Percentiles rank a stretch among this genome's conserved stretches.
phyloP scores from a whole-genome alignment of 64 coral and sea anemone genomes.

The Actinia tenebrosa region DNA sequence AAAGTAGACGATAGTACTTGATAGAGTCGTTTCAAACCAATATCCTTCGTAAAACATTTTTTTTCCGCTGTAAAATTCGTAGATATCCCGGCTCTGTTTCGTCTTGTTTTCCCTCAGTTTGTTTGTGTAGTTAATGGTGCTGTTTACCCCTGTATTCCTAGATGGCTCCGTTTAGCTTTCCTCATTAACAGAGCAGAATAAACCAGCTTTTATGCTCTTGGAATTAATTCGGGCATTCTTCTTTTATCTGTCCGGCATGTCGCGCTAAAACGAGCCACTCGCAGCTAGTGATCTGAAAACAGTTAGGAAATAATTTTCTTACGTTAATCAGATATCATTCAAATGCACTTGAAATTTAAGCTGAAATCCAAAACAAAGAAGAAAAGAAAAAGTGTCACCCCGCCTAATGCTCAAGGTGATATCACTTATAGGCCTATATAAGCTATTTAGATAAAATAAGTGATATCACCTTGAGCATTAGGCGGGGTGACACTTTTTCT shows the following conservation, averaged over 20 bases:
- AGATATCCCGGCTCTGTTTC: too few species aligned
- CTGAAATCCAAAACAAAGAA: too few species aligned
- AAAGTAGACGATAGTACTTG: slow-evolving; percentile 48
- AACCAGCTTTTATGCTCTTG: not conserved
- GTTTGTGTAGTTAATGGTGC: not conserved
- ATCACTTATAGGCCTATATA: not conserved
- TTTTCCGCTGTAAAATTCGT: not conserved
- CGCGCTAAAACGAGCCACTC: not conserved
- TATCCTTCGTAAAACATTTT: slow-evolving; percentile 76
- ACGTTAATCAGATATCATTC: not conserved
- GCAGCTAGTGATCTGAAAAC: not conserved
- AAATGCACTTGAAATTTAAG: not conserved
- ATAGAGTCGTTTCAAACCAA: slow-evolving; percentile 57
- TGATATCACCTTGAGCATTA: not conserved
- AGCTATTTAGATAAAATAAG: not conserved
- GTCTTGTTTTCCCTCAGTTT: too few species aligned
- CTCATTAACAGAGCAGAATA: not conserved
- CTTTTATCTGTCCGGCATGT: not conserved
- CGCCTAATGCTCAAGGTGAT: not conserved
- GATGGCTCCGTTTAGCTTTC: not conserved
- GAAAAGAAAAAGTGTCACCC: too few species aligned
- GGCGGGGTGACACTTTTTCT: too few species aligned
- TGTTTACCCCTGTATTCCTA: not conserved
- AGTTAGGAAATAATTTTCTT: not conserved
- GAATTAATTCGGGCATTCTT: not conserved